phyloP scores from a whole-genome alignment of 1,140 invertebrate genomes.

The Drosophila arizonae region DNA sequence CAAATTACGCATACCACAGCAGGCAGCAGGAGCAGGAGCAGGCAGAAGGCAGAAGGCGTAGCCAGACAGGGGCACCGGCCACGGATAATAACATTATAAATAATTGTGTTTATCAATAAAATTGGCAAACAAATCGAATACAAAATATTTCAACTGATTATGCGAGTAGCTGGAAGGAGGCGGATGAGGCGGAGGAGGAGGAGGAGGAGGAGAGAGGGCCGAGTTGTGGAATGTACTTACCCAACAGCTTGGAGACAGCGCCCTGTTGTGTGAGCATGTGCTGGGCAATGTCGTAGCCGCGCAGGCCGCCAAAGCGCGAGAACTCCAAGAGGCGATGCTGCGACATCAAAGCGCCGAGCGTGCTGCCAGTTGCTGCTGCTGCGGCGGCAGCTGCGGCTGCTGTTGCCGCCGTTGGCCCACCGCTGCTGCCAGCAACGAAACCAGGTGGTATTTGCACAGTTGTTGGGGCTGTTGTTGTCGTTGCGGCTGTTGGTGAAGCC shows the following conservation, averaged over 20 bases:
- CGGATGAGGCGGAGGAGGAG: neutral
- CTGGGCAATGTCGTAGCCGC: slow-evolving; percentile 94
- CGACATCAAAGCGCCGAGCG: slow-evolving; percentile 87
- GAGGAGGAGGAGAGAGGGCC: neutral
- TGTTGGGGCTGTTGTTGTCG: slow-evolving; percentile 60
- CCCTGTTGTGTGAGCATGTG: slow-evolving; percentile 95
- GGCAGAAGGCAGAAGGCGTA: neutral
- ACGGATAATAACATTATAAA: slow-evolving; percentile 67
- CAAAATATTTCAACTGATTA: slow-evolving; percentile 55
- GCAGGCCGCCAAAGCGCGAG: slow-evolving; percentile 90
- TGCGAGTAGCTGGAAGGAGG: neutral
- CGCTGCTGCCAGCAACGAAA: slow-evolving; percentile 71
- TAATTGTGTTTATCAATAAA: slow-evolving; percentile 72
- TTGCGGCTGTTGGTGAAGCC: slow-evolving; percentile 54
- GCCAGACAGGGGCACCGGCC: slow-evolving; percentile 5
- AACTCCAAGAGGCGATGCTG: slow-evolving; percentile 91
- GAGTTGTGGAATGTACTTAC: slow-evolving; percentile 84
- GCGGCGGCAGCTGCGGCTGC: slow-evolving; percentile 72
- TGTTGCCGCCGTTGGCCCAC: slow-evolving; percentile 83
- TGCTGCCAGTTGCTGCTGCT: slow-evolving; percentile 84
- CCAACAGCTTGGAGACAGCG: slow-evolving; percentile 94
- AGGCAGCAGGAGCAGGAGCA: neutral
- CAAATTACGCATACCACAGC: slow-evolving; percentile 61
- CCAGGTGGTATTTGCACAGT: slow-evolving; percentile 82
- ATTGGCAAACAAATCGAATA: slow-evolving; percentile 77